Evolutionary conservation across 1,140 invertebrate species (phyloP).

Genomic region (Nephila pilipes): DNA sequence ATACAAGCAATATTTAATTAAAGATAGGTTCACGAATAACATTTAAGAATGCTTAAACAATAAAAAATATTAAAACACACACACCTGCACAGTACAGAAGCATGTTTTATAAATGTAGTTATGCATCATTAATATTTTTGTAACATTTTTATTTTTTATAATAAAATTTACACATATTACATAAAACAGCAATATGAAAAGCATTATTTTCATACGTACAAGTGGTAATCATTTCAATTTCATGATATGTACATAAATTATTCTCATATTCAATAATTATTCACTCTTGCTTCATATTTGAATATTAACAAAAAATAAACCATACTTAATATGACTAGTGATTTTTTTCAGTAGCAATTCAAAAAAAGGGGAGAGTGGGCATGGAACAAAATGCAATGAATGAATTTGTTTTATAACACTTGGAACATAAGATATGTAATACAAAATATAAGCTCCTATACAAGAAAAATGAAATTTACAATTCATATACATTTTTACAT

Average conservation of each 20-base stretch:
- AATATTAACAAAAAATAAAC: neutral
- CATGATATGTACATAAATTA: neutral
- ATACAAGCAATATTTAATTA: neutral
- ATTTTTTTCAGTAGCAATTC: neutral
- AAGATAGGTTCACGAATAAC: neutral
- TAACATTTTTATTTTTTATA: neutral
- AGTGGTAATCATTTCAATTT: neutral
- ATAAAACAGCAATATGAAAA: neutral
- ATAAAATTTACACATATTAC: neutral
- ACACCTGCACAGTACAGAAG: neutral
- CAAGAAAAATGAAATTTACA: conserved; percentile 33
- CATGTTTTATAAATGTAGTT: neutral
- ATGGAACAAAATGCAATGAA: neutral
- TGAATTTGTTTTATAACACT: neutral
- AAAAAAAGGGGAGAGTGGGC: neutral
- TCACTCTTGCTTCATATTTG: neutral
- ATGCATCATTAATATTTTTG: neutral
- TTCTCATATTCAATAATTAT: neutral
- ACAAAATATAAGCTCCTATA: conserved; percentile 57
- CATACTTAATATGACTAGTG: conserved; percentile 5
- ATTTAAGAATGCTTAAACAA: neutral
- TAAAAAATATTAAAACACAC: neutral
- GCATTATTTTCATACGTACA: neutral
- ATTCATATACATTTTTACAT: conserved; percentile 34
- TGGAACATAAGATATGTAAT: neutral